phyloP scores from a whole-genome alignment of 2,888 invertebrate genomes.

The Drosophila longiperda region DNA sequence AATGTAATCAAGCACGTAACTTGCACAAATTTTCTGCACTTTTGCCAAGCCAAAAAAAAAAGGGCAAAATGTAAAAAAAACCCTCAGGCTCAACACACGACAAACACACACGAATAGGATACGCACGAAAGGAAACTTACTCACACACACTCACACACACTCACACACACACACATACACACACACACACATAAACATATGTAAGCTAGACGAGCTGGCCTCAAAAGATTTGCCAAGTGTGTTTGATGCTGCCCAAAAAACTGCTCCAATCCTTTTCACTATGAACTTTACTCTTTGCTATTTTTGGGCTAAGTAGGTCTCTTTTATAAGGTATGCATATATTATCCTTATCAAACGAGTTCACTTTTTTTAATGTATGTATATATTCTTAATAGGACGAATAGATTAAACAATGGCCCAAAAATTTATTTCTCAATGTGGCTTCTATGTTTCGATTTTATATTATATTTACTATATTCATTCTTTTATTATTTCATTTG shows the following conservation, averaged over 20 bases:
- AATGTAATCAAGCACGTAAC: constrained; percentile 79
- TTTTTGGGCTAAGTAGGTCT: background rate
- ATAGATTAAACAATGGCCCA: background rate
- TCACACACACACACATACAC: background rate
- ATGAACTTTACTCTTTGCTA: constrained; percentile 49
- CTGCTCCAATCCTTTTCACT: constrained; percentile 66
- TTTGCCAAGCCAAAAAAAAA: constrained; percentile 62
- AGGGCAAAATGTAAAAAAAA: constrained; percentile 46
- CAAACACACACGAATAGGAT: constrained; percentile 10
- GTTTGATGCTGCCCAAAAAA: constrained; percentile 56
- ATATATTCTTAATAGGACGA: background rate
- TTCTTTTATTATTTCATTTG: background rate
- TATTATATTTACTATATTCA: background rate
- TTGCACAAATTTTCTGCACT: constrained; percentile 79
- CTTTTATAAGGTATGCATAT: background rate
- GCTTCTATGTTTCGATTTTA: background rate
- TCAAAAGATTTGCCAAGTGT: constrained; percentile 66
- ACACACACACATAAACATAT: constrained; percentile 8
- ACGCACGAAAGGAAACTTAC: constrained; percentile 6
- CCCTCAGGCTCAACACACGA: constrained; percentile 55
- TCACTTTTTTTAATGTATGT: background rate
- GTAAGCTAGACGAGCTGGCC: constrained; percentile 52
- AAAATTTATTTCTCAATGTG: background rate
- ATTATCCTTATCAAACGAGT: background rate
- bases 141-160: constrained; percentile 26